phyloP scores from a whole-genome alignment of 23 tunicate species.

The Halocynthia roretzi region DNA sequence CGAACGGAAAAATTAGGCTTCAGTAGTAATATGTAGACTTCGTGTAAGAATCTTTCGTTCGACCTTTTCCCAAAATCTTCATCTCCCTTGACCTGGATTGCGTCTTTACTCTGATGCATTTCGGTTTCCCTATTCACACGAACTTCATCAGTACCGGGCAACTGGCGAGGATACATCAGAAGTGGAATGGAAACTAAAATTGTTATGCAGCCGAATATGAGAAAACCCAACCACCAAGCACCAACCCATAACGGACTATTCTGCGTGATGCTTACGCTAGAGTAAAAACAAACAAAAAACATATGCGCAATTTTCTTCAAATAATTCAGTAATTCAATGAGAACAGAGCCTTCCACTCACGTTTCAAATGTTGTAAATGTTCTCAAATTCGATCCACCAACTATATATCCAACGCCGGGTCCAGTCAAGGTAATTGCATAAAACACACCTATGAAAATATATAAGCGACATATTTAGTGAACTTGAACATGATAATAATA shows the following conservation, averaged over 20 bases:
- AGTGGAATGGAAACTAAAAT: conserved; percentile 52
- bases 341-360: not conserved
- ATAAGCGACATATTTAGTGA: too few relatives aligned
- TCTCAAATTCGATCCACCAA: conserved; percentile 52
- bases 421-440: conserved; percentile 58
- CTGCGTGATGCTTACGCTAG: conserved; percentile 36
- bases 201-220: conserved; percentile 36
- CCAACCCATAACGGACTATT: conserved; percentile 63
- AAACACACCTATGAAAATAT: conserved; percentile 38
- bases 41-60: not conserved
- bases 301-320: not conserved
- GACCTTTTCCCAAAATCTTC: conserved; percentile 21
- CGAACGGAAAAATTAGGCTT: not conserved
- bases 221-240: conserved; percentile 81
- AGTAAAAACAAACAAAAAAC: not conserved
- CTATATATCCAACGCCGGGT: conserved; percentile 68
- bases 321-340: not conserved
- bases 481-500: too few relatives aligned
- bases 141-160: conserved; percentile 47
- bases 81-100: conserved; percentile 10
- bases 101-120: conserved; percentile 44
- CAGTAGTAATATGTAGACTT: not conserved
- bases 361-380: conserved; percentile 35
- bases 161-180: conserved; percentile 45
- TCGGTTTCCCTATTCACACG: conserved; percentile 52